Base-by-base conservation (phyloP, 2,888 invertebrate genomes). In the Busseola fusca region DNA sequence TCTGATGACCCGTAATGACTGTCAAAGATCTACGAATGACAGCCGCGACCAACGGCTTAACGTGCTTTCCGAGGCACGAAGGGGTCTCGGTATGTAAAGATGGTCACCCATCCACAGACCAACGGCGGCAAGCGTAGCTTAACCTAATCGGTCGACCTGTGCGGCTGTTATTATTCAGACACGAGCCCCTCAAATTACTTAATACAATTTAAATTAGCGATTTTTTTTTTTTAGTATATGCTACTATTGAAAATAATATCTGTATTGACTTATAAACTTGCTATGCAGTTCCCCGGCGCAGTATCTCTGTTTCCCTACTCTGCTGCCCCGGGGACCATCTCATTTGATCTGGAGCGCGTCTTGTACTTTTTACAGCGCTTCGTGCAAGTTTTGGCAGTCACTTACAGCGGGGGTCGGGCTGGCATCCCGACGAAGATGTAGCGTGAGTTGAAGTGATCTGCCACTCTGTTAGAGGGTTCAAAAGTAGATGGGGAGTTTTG, bases 291-390 rank as follows among this genome's bases (percentile, higher is more conserved):
- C 4, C 16, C 12, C 54, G 14, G 18, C 10, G 57, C 10, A 50
- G 69, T 48, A 64, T 84, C 86, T 88, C 82, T 62, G 45, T 18
- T n/a, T 9, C 69, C 74, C 60, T 87, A 82, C 87, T 86, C 88
- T 87, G 84, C 74, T 80, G 83, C 87, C 88, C 86, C 82, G 69
- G 66, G 90, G 89, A 87, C 85, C 84, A 84, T 80, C 91, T 91
- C 92, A 93, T 94, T 94, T 93, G 91, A 94, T 93, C 93, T 94
- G 94, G 94, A 93, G 93, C 94, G 91, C 75, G 76, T 84, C 81
- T 84, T 84, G 76, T 37, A 74, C 84, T 87, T 88, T 89, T 88
- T 88, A 88, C 86, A 74, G 78, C 72, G 72, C 74, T 85, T 83
- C 87, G 81, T 87, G 84, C 88, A 84, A 86, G 87, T 88, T 90